Conservation (phyloP, 2,888 invertebrate genomes). For the Pocota personata region DNA sequence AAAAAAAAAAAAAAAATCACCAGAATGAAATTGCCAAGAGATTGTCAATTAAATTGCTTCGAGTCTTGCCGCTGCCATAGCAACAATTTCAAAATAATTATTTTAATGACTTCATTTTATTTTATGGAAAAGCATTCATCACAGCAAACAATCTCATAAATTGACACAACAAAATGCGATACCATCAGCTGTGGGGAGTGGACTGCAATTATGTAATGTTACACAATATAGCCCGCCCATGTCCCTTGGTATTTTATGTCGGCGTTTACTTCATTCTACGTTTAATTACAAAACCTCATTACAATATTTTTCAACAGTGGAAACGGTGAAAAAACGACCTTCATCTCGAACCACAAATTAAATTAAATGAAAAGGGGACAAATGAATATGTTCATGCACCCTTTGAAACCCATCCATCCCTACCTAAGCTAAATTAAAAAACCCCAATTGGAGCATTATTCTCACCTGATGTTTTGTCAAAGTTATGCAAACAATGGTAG, state of each 20-base stretch:
- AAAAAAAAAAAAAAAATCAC: neutral
- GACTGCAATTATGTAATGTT: slow-evolving; percentile 28
- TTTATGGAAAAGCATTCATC: slow-evolving; percentile 16
- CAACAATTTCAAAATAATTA: slow-evolving; percentile 33
- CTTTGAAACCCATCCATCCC: neutral
- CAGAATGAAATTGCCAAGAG: neutral
- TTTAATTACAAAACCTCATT: slow-evolving; percentile 54
- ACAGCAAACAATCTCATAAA: slow-evolving; percentile 43
- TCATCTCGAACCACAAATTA: neutral
- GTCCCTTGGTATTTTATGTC: slow-evolving; percentile 1
- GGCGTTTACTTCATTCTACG: slow-evolving; percentile 1
- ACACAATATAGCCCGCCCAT: slow-evolving; percentile 8
- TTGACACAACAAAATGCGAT: slow-evolving; percentile 26
- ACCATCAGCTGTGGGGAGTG: neutral
- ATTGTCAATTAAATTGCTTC: slow-evolving; percentile 11
- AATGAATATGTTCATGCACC: neutral
- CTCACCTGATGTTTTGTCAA: slow-evolving; percentile 51
- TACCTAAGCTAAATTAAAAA: slow-evolving; percentile 20
- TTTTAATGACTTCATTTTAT: slow-evolving; percentile 42
- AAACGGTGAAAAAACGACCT: neutral
- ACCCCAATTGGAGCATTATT: slow-evolving; percentile 38
- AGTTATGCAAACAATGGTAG: slow-evolving; percentile 29
- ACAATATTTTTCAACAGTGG: neutral
- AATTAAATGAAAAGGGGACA: neutral
- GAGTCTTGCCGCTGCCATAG: neutral